Base-by-base conservation (phyloP, 1,140 invertebrate species). In the Aphis craccivora region DNA sequence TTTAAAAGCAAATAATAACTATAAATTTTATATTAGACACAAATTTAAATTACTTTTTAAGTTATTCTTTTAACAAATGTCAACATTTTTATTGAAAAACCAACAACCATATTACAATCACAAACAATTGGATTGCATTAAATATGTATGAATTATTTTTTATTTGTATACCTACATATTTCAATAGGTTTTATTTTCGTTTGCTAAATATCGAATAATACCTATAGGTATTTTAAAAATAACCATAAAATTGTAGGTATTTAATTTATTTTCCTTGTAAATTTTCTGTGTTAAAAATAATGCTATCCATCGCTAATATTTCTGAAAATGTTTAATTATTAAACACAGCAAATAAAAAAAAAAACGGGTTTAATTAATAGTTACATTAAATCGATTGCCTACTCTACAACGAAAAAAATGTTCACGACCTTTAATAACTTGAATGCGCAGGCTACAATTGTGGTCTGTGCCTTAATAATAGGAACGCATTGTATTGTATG, bases 381-480 rank as follows among this genome's bases (percentile, higher is more conserved):
- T 53, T 60, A 11, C 25, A n/a, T 76, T 76, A n/a, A n/a, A 76
- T 76, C 30, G 30, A 76, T 76, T 76, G 30, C 30, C 30, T n/a
- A 35, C 14, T 76, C 14, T n/a, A 23, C 14, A 4, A 76, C 18
- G 48, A 18, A 76, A 76, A n/a, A n/a, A n/a, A 76, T 76, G 9
- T 30, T 76, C 60, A 76, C 60, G 60, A n/a, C 60, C 60, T 76
- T 76, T 76, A 76, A 76, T 35, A 76, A 76, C n/a, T 76, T n/a
- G 14, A 76, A n/a, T 76, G 30, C 14, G 14, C n/a, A n/a, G 14
- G 4, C 60, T n/a, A 67, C 60, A 11, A 67, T 51, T 67, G 60
- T 30, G 55, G 30, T 30, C 30, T 67, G 11, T 35, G 60, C 60
- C 30, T 30, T 76, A n/a, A 76, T 76, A 76, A n/a, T 18, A n/a